Base-by-base conservation (phyloP, 1,140 invertebrate genomes). In the Aphidius ervi region DNA sequence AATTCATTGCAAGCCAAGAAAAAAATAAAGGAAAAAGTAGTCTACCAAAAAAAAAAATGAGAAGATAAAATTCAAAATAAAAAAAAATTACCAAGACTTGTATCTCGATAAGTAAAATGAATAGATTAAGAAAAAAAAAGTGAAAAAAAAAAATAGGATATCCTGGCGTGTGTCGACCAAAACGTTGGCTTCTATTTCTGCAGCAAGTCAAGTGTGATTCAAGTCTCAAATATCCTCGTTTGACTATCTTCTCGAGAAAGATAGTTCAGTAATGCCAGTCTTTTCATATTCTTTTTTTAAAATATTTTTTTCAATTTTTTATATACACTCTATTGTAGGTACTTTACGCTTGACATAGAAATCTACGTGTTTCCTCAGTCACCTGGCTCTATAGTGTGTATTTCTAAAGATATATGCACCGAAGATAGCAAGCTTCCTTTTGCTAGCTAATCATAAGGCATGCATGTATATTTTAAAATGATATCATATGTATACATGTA, bases 311-410 rank as follows among this genome's bases (percentile, higher is more conserved):
- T 45, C 46, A 37, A 10, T 45, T n/a, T 56, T 56, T 56, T 43
- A 37, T 52, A 46, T 40, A 5, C 41, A 46, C 3, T 39, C 31
- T 57, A 31, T 31, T 31, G 49, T 45, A 48, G 47, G 54, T 59
- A 49, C 60, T 65, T 62, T 56, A 62, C 60, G 47, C 59, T 59
- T 46, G 43, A 65, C 57, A 54, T 61, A 56, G 46, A 50, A 59
- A 62, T 56, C 46, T 65, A 62, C 63, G 60, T 65, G 63, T 58
- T 58, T 46, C 16, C 43, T 3, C 40, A 45, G 50, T 50, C 20
- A 47, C 41, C 46, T 42, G 42, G 46, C 46, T 56, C 53, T 39
- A 46, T 39, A 46, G 42, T 37, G 50, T 39, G 55, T 46, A 20
- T 49, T 43, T 42, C 50, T 40, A n/a, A 16, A 6, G 20, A 53